Evolutionary conservation across 1,140 invertebrate species (phyloP).

Genomic region (Tetramorium simillimum): DNA sequence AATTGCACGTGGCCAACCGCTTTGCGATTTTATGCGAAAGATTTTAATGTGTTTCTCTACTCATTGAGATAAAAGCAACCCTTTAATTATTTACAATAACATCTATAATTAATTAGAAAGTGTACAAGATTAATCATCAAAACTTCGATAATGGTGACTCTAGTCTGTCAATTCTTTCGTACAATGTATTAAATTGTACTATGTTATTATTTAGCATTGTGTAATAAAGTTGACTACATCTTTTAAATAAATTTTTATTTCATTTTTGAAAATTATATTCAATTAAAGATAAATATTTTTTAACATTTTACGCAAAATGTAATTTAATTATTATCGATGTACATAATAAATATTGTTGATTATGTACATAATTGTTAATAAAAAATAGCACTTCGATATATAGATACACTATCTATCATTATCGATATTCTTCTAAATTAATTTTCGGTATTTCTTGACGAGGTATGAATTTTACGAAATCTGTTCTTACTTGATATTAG

Average conservation of each 20-base stretch:
- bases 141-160: too few relatives aligned
- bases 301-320: background rate
- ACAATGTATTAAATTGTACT: background rate
- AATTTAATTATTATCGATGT: background rate
- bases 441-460: background rate
- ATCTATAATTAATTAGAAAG: background rate
- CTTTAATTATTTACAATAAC: background rate
- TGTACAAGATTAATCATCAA: background rate
- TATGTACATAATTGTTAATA: background rate
- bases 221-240: background rate
- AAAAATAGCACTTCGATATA: background rate
- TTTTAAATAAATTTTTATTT: background rate
- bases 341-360: background rate
- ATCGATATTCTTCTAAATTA: background rate
- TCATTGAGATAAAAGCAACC: background rate
- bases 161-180: background rate
- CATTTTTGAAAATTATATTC: background rate
- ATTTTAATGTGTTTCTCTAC: background rate
- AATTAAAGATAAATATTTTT: background rate
- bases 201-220: background rate
- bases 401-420: too few relatives aligned
- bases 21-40: background rate
- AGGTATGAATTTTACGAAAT: slow-evolving; percentile 79
- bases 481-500: slow-evolving; percentile 81
- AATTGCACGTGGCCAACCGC: background rate